phyloP scores from a whole-genome alignment of 1,140 invertebrate genomes.

The Ladona fulva region DNA sequence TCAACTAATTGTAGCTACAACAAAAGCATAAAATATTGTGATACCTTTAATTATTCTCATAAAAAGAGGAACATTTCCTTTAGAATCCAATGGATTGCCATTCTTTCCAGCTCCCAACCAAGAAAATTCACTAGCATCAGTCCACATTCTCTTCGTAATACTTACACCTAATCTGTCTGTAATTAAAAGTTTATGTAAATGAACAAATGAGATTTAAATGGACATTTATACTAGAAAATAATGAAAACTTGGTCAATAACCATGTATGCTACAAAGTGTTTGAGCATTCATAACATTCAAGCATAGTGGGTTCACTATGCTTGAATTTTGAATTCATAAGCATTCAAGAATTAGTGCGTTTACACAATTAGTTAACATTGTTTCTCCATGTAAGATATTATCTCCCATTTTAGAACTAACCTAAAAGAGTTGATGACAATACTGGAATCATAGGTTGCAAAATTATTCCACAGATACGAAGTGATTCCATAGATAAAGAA shows the following conservation, averaged over 20 bases:
- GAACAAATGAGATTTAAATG: too few species aligned
- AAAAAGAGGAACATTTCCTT: background rate
- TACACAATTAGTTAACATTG: background rate
- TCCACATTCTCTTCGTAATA: background rate
- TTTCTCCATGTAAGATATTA: background rate
- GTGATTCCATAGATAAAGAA: conserved; percentile 71
- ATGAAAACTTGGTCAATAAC: background rate
- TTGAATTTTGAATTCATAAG: background rate
- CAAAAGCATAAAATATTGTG: background rate
- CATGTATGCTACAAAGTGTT: background rate
- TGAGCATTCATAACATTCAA: background rate
- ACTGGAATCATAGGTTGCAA: conserved; percentile 78
- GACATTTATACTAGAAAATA: background rate
- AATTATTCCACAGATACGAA: conserved; percentile 66
- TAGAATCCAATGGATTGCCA: background rate
- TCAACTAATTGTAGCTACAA: background rate
- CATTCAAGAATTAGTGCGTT: background rate
- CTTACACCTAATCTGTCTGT: background rate
- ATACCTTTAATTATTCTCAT: background rate
- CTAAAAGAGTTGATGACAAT: conserved; percentile 51
- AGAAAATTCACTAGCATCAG: background rate
- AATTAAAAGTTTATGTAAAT: background rate
- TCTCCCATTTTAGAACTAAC: background rate
- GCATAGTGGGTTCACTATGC: background rate
- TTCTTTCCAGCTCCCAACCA: background rate